Evolutionary conservation across 2,888 invertebrate species (phyloP), one percentile per base, ranked within the genome.

Genomic region (Lottia scabra): DNA sequence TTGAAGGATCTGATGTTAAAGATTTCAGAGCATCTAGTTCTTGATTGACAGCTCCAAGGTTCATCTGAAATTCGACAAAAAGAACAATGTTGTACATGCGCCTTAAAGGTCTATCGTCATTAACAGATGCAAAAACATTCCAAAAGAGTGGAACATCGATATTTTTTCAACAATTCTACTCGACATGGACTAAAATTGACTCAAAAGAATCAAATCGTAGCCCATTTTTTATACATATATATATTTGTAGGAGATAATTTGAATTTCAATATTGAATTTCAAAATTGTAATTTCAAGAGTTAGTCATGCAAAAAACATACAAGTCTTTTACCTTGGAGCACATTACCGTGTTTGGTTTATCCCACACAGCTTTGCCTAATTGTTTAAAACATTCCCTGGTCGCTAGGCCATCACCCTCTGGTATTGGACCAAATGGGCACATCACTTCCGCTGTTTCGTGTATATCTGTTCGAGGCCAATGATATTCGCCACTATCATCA

Each of bases 1-100:
- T 73, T 6, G 76, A 70, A 0, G 85, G 84, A 73, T 86, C 78
- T 38, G 78, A 75, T 2, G 87, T 87, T 72, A 83, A 67, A 0
- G 77, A 64, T 19, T 81, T 80, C 2, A 87, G 77, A 43, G 80
- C 78, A 13, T 78, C 75, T 15, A 86, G 78, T 19, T 80, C 75
- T 45, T 80, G 72, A 19, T 82, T 83, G 0, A 85, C 87, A 3
- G 82, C 80, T 3, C 73, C 71, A 16, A 82, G 74, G 38, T 80
- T 80, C 67, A 83, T 26, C 85, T 85, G 74, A 69, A 72, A 70
- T 15, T 38, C 5, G 38, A 38, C 5, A 38, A 8, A 38, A 30
- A 4, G 5, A 45, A n/a, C 38, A 23, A 8, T 27, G 13, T n/a
- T 30, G 15, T 48, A n/a, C n/a, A 27, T 72, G 30, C 5, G 30